Conservation (phyloP, 2,113 vertebrate genomes). For the Heteronetta atricapilla region DNA sequence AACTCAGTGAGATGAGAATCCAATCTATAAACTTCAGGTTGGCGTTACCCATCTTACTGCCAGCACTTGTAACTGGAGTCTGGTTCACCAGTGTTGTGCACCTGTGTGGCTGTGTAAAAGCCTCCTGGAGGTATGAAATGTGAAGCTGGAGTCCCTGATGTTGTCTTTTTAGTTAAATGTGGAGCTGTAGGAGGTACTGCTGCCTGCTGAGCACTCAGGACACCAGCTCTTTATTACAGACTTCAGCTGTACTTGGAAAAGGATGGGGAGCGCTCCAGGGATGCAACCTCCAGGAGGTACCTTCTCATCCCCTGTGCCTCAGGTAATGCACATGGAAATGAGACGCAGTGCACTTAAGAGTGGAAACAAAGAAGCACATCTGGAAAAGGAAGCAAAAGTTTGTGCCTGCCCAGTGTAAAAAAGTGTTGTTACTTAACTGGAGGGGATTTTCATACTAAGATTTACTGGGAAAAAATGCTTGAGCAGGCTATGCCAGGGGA, state of each 20-base stretch:
- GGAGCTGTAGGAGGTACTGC: not conserved
- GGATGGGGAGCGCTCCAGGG: not conserved
- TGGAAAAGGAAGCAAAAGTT: not conserved
- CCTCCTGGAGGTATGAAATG: not conserved
- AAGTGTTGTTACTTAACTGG: not conserved
- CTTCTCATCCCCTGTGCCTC: not conserved
- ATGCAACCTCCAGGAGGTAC: not conserved
- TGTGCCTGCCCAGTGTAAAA: not conserved
- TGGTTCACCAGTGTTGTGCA: not conserved
- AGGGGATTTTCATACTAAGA: not conserved
- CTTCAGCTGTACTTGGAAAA: not conserved
- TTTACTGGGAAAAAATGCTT: slow-evolving; percentile 62
- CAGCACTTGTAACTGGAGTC: not conserved
- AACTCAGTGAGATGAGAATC: not conserved
- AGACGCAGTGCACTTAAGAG: not conserved
- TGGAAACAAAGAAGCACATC: not conserved
- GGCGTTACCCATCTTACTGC: too few species aligned
- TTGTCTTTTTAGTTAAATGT: not conserved
- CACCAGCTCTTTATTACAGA: not conserved
- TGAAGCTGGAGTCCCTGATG: not conserved
- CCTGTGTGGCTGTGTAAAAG: not conserved
- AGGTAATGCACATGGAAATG: not conserved
- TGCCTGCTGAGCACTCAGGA: not conserved
- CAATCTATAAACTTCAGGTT: not conserved
- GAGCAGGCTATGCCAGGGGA: slow-evolving; percentile 60